Evolutionary conservation across 1,140 invertebrate species (phyloP).

Genomic region (Drosophila tristis): DNA sequence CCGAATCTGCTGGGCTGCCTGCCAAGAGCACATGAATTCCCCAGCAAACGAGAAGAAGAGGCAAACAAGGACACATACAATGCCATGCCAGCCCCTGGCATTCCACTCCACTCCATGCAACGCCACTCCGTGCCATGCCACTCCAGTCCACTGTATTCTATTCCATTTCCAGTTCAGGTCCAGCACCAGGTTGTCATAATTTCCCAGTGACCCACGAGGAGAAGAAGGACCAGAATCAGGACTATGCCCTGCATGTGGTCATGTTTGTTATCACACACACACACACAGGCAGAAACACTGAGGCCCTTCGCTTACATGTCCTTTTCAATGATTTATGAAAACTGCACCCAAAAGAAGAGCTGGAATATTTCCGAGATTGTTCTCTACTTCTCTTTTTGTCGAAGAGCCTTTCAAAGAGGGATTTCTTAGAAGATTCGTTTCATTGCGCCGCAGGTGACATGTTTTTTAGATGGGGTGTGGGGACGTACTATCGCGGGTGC

Average conservation of each 20-base stretch:
- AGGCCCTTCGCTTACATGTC: background rate
- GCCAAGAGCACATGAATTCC: conserved; percentile 54
- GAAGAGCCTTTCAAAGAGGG: background rate
- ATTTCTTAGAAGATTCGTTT: conserved; percentile 20
- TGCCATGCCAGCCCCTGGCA: conserved; percentile 17
- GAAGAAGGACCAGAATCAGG: conserved; percentile 2
- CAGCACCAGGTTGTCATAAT: conserved; percentile 68
- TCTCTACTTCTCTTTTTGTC: conserved; percentile 10
- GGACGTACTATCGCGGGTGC: too few species aligned
- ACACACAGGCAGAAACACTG: background rate
- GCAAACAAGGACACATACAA: conserved; percentile 16
- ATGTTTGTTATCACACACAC: conserved; percentile 35
- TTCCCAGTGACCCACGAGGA: conserved; percentile 63
- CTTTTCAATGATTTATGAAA: conserved; percentile 61
- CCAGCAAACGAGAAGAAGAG: conserved; percentile 3
- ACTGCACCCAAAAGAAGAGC: conserved; percentile 32
- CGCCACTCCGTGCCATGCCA: conserved; percentile 10
- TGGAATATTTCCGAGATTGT: conserved; percentile 32
- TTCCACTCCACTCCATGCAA: background rate
- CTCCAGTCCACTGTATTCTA: conserved; percentile 3
- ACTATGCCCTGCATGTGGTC: conserved; percentile 60
- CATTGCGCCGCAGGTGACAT: conserved; percentile 36
- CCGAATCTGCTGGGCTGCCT: conserved; percentile 35
- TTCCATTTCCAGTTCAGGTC: conserved; percentile 25
- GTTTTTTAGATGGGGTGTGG: background rate